A percentile compares a stretch with the other conserved stretches of the same genome.
Evolutionary conservation across 2,888 invertebrate species (phyloP).

Genomic region (Bombylius discolor): DNA sequence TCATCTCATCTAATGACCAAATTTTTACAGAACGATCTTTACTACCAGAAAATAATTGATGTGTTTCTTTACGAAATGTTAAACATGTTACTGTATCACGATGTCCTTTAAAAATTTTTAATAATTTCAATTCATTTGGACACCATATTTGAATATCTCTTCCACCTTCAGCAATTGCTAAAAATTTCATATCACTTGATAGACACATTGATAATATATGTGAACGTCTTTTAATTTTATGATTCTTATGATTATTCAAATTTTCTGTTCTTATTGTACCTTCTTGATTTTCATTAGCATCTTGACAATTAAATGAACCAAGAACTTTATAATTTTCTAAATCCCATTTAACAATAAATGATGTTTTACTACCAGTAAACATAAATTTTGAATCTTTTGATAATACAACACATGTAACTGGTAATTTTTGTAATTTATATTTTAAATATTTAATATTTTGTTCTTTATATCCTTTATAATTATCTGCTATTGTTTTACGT

Average conservation of each 20-base stretch:
- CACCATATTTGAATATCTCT: conserved; percentile 74
- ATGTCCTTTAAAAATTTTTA: conserved; percentile 73
- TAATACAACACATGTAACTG: conserved; percentile 70
- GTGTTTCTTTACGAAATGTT: conserved; percentile 71
- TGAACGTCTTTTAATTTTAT: conserved; percentile 22
- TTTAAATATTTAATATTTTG: conserved; percentile 44
- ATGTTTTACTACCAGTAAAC: conserved; percentile 81
- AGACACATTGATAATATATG: conserved; percentile 55
- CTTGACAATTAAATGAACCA: conserved; percentile 36
- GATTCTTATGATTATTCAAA: conserved; percentile 9
- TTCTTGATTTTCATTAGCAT: conserved; percentile 33
- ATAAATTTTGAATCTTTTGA: conserved; percentile 57
- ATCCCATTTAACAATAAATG: conserved; percentile 75
- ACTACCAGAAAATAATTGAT: conserved; percentile 70
- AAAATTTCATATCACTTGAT: conserved; percentile 66
- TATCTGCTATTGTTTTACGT: conserved; percentile 58
- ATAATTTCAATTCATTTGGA: conserved; percentile 56
- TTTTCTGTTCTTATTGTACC: conserved; percentile 11
- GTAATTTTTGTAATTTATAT: conserved; percentile 63
- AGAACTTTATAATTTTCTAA: conserved; percentile 50
- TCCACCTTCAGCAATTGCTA: conserved; percentile 58
- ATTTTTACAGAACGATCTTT: conserved; percentile 75
- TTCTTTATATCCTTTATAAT: conserved; percentile 37
- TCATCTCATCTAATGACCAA: conserved; percentile 94
- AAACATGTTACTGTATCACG: conserved; percentile 60